Evolutionary conservation across 2,797 vertebrate genomes (phyloP).

Genomic region (Syngnathus acus): DNA sequence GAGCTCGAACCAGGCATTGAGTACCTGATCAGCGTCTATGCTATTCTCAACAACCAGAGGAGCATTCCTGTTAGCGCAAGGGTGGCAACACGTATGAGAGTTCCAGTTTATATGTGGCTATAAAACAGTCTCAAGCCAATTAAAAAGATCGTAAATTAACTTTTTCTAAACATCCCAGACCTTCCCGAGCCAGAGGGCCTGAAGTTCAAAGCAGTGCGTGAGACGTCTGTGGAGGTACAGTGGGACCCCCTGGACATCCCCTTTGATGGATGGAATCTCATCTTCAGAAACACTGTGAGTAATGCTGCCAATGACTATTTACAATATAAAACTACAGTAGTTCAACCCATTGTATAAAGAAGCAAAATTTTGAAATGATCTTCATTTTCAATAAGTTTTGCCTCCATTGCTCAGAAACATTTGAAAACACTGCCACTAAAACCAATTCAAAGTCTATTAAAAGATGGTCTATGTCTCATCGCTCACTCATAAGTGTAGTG

Average conservation of each 20-base stretch:
- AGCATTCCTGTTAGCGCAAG: slow-evolving; percentile 92
- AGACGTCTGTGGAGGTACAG: slow-evolving; percentile 90
- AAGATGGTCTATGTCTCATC: not conserved
- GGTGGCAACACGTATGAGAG: slow-evolving; percentile 84
- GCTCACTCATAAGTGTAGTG: not conserved
- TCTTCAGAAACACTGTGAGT: slow-evolving; percentile 89
- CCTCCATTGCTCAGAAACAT: not conserved
- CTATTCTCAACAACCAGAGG: slow-evolving; percentile 87
- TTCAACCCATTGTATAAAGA: slow-evolving; percentile 13
- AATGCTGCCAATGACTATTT: not conserved
- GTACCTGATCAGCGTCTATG: slow-evolving; percentile 93
- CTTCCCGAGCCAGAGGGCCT: slow-evolving; percentile 92
- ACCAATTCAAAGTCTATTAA: not conserved
- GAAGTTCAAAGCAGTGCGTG: slow-evolving; percentile 90
- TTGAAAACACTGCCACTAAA: not conserved
- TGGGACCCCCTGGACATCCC: slow-evolving; percentile 92
- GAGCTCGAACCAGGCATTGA: slow-evolving; percentile 93
- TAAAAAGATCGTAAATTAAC: not conserved
- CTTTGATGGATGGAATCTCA: slow-evolving; percentile 93
- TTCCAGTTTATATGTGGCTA: not conserved
- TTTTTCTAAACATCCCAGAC: slow-evolving; percentile 65
- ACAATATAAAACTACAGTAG: not conserved
- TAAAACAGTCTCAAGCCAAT: not conserved
- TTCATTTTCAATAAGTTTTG: not conserved
- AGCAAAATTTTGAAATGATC: not conserved